Percentiles rank a stretch among this genome's conserved stretches.
Conservation (phyloP, 2,888 invertebrate genomes). For the Agrotis exclamationis region DNA sequence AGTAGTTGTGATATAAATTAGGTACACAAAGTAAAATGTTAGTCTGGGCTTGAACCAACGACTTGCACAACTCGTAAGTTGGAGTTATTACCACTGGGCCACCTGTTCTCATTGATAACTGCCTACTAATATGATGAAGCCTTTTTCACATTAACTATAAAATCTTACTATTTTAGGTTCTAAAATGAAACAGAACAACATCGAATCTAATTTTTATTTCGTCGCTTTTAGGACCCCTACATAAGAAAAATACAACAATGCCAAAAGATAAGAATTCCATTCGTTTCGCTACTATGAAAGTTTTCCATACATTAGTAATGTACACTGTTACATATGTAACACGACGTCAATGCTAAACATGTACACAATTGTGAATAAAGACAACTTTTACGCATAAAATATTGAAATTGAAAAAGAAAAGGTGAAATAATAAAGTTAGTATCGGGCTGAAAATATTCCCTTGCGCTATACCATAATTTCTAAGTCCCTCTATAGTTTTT, state of each 20-base stretch:
- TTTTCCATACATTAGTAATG: conserved; percentile 52
- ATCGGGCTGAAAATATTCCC: neutral
- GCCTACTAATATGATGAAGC: too few species aligned
- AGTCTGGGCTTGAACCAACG: too few species aligned
- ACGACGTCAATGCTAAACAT: conserved; percentile 44
- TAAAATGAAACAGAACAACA: conserved; percentile 68
- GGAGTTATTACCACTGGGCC: too few species aligned
- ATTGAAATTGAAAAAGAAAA: conserved; percentile 1
- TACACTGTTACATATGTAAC: conserved; percentile 51
- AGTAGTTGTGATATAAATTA: too few species aligned
- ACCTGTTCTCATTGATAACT: too few species aligned
- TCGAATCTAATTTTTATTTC: conserved; percentile 86
- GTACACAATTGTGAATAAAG: conserved; percentile 38
- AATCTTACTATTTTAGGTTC: neutral
- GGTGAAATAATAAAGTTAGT: neutral
- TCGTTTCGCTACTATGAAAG: conserved; percentile 64
- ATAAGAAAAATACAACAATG: conserved; percentile 85
- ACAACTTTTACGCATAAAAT: neutral
- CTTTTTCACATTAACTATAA: too few species aligned
- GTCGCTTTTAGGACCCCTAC: conserved; percentile 84
- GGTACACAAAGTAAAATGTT: too few species aligned
- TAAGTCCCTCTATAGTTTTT: neutral
- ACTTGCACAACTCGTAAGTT: too few species aligned
- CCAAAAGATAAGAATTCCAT: conserved; percentile 71
- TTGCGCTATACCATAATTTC: neutral